Conservation (phyloP, 1,140 invertebrate genomes). For the Lucilia cuprina region DNA sequence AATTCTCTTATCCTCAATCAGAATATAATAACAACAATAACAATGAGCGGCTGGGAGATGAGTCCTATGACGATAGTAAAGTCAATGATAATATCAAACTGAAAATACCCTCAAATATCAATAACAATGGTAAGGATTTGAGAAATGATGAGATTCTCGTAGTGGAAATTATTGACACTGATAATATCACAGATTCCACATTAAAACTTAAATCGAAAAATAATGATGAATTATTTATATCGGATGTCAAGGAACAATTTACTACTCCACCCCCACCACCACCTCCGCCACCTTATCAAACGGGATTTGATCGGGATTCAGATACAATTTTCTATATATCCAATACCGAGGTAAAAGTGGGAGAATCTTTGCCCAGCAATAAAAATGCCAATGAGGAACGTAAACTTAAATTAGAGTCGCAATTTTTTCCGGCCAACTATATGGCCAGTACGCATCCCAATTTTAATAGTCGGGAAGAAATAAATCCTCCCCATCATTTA, state of each 20-base stretch:
- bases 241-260: constrained; percentile 44
- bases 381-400: constrained; percentile 38
- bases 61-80: constrained; percentile 1
- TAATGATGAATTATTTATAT: constrained; percentile 56
- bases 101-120: neutral
- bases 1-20: constrained; percentile 55
- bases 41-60: neutral
- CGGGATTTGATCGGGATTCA: constrained; percentile 54
- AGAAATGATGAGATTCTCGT: constrained; percentile 57
- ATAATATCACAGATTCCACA: constrained; percentile 41
- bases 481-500: constrained; percentile 37
- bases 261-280: constrained; percentile 44
- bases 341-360: constrained; percentile 62
- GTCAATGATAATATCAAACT: neutral
- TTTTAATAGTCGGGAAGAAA: constrained; percentile 37
- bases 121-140: neutral
- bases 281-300: constrained; percentile 43
- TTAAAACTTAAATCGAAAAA: constrained; percentile 42
- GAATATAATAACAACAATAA: constrained; percentile 30
- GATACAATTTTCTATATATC: constrained; percentile 62
- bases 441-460: constrained; percentile 41
- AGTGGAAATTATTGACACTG: constrained; percentile 57
- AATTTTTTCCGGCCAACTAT: constrained; percentile 60
- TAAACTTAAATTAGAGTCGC: constrained; percentile 54
- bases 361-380: constrained; percentile 54